phyloP scores from a whole-genome alignment of 2,113 vertebrate species.

The Gambusia affinis region DNA sequence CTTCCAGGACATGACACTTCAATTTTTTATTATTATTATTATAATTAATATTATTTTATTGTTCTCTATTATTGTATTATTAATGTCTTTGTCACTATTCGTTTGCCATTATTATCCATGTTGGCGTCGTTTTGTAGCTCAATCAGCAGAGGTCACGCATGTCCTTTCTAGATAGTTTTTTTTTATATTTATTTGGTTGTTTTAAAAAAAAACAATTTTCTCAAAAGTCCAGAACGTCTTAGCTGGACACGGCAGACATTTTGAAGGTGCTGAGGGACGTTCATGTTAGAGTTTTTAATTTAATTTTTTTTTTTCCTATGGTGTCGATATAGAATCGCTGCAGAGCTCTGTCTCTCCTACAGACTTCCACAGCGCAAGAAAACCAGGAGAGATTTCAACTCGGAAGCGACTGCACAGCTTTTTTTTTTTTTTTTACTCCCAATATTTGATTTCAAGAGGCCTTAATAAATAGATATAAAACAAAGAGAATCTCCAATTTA shows the following conservation, averaged over 20 bases:
- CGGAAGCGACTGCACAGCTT: slow-evolving; percentile 41
- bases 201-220: too few species aligned
- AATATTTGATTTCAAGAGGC: slow-evolving; percentile 71
- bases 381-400: slow-evolving; percentile 30
- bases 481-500: slow-evolving; percentile 33
- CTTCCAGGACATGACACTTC: slow-evolving; percentile 72
- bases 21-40: slow-evolving; percentile 43
- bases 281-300: neutral
- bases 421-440: slow-evolving; percentile 11
- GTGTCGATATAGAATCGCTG: neutral
- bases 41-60: slow-evolving; percentile 57
- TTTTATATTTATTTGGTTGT: neutral
- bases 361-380: slow-evolving; percentile 35
- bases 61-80: slow-evolving; percentile 69
- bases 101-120: slow-evolving; percentile 59
- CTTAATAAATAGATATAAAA: slow-evolving; percentile 64
- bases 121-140: slow-evolving; percentile 56
- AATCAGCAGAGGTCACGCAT: slow-evolving; percentile 61
- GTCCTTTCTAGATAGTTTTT: slow-evolving; percentile 55
- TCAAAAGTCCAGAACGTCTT: slow-evolving; percentile 10
- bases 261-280: slow-evolving; percentile 26
- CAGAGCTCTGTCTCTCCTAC: slow-evolving; percentile 30
- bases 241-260: slow-evolving; percentile 37
- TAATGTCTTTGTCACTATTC: slow-evolving; percentile 67
- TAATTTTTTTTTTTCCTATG: too few species aligned